Evolutionary conservation across 1,140 invertebrate genomes (phyloP).

Genomic region (Formica exsecta): DNA sequence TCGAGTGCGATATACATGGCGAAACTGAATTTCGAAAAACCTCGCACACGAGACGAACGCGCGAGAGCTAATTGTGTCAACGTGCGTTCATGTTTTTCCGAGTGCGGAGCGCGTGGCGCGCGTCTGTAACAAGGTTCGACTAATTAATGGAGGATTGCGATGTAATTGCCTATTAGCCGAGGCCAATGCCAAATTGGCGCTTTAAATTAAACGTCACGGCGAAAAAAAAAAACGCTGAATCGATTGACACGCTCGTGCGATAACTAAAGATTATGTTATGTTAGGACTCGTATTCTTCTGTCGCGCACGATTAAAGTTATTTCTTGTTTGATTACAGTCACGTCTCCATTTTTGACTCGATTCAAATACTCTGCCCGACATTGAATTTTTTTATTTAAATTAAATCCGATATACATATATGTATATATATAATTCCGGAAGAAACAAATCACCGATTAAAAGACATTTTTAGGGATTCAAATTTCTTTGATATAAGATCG

Average conservation of each 20-base stretch:
- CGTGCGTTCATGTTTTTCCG: slow-evolving; percentile 47
- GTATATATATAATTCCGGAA: not conserved
- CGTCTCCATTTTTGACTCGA: not conserved
- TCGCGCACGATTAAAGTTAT: not conserved
- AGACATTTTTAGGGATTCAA: too few species aligned
- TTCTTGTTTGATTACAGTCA: not conserved
- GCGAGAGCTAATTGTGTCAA: slow-evolving; percentile 55
- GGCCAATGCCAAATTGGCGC: slow-evolving; percentile 49
- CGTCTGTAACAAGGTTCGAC: slow-evolving; percentile 53
- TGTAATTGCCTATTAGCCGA: slow-evolving; percentile 59
- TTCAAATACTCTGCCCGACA: not conserved
- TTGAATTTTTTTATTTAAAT: not conserved
- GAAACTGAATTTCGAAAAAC: slow-evolving; percentile 57
- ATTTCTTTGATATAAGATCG: too few species aligned
- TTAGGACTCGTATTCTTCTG: slow-evolving; percentile 5
- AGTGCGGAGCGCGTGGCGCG: not conserved
- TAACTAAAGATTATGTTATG: slow-evolving; percentile 18
- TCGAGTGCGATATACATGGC: slow-evolving; percentile 35
- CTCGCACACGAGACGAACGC: slow-evolving; percentile 20
- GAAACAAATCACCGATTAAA: too few species aligned
- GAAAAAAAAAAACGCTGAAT: slow-evolving; percentile 20
- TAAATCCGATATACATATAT: not conserved
- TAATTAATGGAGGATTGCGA: slow-evolving; percentile 59
- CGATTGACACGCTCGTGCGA: slow-evolving; percentile 10
- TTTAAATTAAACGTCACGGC: slow-evolving; percentile 57